Evolutionary conservation across 2,888 invertebrate genomes (phyloP), one percentile per base, ranked within the genome.

Genomic region (Ligdia adustata): DNA sequence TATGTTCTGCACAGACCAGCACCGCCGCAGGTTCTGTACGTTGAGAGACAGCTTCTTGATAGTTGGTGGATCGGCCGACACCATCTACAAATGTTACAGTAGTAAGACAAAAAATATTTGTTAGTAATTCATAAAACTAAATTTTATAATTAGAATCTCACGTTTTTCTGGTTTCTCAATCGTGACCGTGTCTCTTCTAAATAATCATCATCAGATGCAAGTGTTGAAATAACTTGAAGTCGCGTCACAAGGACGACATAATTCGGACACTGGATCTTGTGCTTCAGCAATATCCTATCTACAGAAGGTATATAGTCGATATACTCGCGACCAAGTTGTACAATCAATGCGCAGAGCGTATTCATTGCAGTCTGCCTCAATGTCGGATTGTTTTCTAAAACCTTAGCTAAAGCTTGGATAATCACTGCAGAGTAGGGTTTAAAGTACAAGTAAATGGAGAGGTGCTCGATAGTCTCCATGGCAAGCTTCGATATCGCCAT

Each of bases 221-320:
- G 86, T 0, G 95, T 95, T 0, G 95, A 94, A 40, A 94, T 95
- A 5, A 93, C 93, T 62, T 95, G 92, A 42, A 97, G 91, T 69
- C 94, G 93, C 2, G 93, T 93, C 1, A 95, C 93, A 3, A 98
- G 82, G 31, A 95, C 94, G 28, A 97, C 96, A 73, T 98, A 98
- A 54, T 92, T 92, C 0, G 87, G 79, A 57, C 96, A 95, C 31
- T 92, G 92, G 41, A 97, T 96, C 71, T 94, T 94, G 78, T 98
- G 95, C 65, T 95, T 96, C 0, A 89, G 84, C 62, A 98, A 89
- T 26, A 97, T 94, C 72, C 95, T 95, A 64, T 96, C 95, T n/a
- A 99, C 96, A 60, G 98, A 92, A 0, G 98, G 97, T 57, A 98
- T 95, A 74, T 98, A 99, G 40, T 99, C 96, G 56, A 95, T 92